Percentiles rank a stretch among this genome's conserved stretches.
Conservation (phyloP, 2,113 vertebrate species). For the Illadopsis cleaveri region DNA sequence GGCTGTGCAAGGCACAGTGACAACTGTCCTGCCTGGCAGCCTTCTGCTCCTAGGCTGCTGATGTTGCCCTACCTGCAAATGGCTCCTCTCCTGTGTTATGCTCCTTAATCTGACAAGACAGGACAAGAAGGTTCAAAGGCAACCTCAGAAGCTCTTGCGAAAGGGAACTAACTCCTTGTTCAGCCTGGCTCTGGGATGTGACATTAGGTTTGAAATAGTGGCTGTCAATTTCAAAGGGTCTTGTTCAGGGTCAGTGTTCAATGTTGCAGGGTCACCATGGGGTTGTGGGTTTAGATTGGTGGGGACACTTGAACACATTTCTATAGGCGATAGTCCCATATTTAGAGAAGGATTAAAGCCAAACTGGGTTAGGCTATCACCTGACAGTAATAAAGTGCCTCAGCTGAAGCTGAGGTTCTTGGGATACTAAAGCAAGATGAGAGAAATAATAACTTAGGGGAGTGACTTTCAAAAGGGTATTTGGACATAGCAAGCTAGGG, state of each 20-base stretch:
- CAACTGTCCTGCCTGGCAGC: not conserved
- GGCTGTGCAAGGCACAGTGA: not conserved
- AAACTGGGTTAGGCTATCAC: not conserved
- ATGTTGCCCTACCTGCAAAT: not conserved
- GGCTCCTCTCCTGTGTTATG: not conserved
- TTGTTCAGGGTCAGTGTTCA: not conserved
- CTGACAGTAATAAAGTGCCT: not conserved
- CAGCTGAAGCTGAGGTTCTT: not conserved
- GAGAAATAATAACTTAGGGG: not conserved
- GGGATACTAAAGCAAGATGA: not conserved
- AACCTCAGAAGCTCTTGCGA: not conserved
- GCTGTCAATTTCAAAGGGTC: not conserved
- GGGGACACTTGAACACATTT: not conserved
- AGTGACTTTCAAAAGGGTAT: not conserved
- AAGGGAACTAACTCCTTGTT: not conserved
- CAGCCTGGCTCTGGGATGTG: not conserved
- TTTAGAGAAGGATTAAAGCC: not conserved
- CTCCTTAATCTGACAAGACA: not conserved
- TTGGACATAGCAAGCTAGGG: not conserved
- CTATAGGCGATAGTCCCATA: not conserved
- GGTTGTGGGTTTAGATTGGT: not conserved
- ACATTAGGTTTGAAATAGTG: not conserved
- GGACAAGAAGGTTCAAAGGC: accelerated
- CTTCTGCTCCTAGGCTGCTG: not conserved
- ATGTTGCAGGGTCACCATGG: accelerated